Base-by-base conservation (phyloP, 2,113 vertebrate species). In the Seriola aureovittata region DNA sequence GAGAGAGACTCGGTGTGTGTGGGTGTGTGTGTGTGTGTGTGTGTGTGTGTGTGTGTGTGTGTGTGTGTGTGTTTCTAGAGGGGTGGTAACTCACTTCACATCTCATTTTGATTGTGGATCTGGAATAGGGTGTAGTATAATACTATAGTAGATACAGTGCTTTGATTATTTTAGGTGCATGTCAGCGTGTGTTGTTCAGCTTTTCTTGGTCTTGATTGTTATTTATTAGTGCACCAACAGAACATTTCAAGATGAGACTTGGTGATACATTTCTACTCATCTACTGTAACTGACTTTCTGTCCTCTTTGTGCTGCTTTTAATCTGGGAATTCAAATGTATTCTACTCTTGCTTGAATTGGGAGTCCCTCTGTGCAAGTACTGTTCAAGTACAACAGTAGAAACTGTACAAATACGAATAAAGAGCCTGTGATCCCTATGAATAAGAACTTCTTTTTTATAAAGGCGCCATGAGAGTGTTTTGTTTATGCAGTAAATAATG, bases 1-100 rank as follows among this genome's bases (percentile, higher is more conserved):
- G 66, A 75, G 71, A 57, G 62, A 50, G 19, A 16, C 50, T 46
- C 54, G 50, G 40, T 67, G 23, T 65, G 64, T 29, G 23, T 46
- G 14, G 0, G 60, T 57, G 23, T 50, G n/a, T 65, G 64, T 29
- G 23, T 66, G n/a, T 40, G 59, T 71, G 34, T 54, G 44, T 42
- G 77, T 42, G 23, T 57, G 67, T 4, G 50, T 8, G 62, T 42
- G 62, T 23, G 50, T 23, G 68, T 40, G 17, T 40, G 40, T 16
- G 36, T 4, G 32, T 42, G 48, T 60, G 25, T 62, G 34, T 60
- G 68, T 77, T 71, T 64, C 46, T 58, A 50, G 38, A 67, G 17
- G 4, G 12, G 25, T 19, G 34, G 23, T 44, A 23, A n/a, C 55
- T 32, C 1, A 68, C 58, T 42, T 72, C 57, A 76, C 46, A 40